Percentiles rank a stretch among this genome's conserved stretches.
phyloP scores from a whole-genome alignment of 1,140 invertebrate genomes.

The Palaemon carinicauda region DNA sequence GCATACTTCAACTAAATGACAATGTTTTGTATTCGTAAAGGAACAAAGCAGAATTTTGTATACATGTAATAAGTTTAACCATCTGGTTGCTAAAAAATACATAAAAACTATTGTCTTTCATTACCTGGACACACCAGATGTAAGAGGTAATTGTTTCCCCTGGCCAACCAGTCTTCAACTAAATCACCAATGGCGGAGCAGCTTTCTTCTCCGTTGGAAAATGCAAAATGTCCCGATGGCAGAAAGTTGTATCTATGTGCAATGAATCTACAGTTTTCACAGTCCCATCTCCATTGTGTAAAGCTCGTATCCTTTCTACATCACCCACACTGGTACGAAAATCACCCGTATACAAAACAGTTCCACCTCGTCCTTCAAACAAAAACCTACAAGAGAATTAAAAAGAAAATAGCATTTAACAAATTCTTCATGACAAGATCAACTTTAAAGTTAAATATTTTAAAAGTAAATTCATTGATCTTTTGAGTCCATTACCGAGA shows the following conservation, averaged over 20 bases:
- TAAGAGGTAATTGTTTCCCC: slow-evolving; percentile 57
- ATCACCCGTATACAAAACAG: slow-evolving; percentile 76
- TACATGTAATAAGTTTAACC: no score
- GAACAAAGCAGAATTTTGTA: neutral
- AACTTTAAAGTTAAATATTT: no score
- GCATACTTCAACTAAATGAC: no score
- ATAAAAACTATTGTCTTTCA: no score
- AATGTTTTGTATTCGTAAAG: no score
- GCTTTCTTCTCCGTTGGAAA: slow-evolving; percentile 72
- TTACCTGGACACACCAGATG: slow-evolving; percentile 58
- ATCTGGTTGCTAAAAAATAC: no score
- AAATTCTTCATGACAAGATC: neutral
- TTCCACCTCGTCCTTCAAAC: slow-evolving; percentile 66
- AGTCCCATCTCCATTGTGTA: slow-evolving; percentile 66
- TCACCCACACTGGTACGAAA: slow-evolving; percentile 71
- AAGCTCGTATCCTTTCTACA: slow-evolving; percentile 68
- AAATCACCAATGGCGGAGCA: slow-evolving; percentile 66
- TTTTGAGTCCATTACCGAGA: no score
- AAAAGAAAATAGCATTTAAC: neutral
- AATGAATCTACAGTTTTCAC: slow-evolving; percentile 71
- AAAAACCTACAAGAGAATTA: slow-evolving; percentile 66
- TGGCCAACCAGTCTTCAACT: slow-evolving; percentile 69
- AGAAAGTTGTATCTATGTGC: slow-evolving; percentile 79
- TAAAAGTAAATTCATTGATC: no score
- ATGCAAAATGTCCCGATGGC: slow-evolving; percentile 65